Percentiles rank a stretch among this genome's conserved stretches.
phyloP scores from a whole-genome alignment of 2,113 vertebrate genomes.

The Dromaius novaehollandiae region DNA sequence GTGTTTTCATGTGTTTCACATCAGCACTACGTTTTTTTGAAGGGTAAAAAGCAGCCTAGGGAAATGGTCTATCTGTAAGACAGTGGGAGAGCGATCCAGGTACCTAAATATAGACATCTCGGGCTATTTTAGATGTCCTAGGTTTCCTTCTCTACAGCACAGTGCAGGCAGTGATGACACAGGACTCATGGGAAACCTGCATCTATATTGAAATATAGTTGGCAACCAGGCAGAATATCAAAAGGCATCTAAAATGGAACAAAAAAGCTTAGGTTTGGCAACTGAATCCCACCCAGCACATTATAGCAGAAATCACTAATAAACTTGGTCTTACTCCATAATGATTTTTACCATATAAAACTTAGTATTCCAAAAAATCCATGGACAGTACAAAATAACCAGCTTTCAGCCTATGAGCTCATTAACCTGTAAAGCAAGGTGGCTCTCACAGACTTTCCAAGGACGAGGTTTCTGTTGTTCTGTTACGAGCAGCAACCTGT shows the following conservation, averaged over 20 bases:
- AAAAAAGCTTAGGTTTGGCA: not conserved
- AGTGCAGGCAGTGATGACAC: not conserved
- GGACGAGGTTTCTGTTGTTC: not conserved
- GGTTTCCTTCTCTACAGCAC: not conserved
- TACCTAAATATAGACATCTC: conserved; percentile 40
- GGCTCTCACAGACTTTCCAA: not conserved
- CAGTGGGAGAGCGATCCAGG: conserved; percentile 20
- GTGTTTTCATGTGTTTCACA: not conserved
- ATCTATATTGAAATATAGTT: not conserved
- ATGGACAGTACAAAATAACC: not conserved
- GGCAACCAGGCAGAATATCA: not conserved
- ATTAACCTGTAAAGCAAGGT: not conserved
- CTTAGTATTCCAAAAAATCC: not conserved
- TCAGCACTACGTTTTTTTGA: not conserved
- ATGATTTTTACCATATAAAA: not conserved
- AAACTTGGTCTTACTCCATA: not conserved
- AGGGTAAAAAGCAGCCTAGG: conserved; percentile 7
- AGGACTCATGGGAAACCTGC: not conserved
- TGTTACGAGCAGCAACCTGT: not conserved
- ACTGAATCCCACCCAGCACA: not conserved
- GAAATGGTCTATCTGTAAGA: conserved; percentile 21
- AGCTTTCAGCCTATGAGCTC: not conserved
- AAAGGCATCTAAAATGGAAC: not conserved
- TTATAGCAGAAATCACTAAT: not conserved
- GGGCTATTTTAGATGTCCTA: not conserved